A percentile compares a stretch with the other conserved stretches of the same genome.
Evolutionary conservation across 1,140 invertebrate genomes (phyloP).

Genomic region (Micrasema minimum): DNA sequence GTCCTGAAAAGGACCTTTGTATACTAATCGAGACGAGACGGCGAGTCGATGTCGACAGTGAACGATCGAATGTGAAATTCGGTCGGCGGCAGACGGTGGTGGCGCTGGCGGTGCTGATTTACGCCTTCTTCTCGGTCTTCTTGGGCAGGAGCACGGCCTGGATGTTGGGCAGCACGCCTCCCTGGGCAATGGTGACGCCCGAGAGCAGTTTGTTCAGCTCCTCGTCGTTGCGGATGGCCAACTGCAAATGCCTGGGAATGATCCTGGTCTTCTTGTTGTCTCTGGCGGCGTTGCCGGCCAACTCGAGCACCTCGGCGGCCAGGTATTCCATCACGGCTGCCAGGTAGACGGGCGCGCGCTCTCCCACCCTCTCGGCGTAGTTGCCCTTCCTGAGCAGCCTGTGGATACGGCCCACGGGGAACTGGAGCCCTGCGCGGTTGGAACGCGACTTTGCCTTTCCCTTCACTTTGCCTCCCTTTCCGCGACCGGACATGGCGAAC

Average conservation of each 20-base stretch:
- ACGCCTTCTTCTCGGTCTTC: conserved; percentile 60
- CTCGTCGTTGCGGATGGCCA: conserved; percentile 80
- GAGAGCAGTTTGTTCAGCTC: conserved; percentile 77
- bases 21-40: background rate
- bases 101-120: conserved; percentile 29
- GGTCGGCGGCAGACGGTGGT: background rate
- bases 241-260: conserved; percentile 75
- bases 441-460: conserved; percentile 19
- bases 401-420: conserved; percentile 78
- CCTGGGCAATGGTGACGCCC: conserved; percentile 78
- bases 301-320: conserved; percentile 78
- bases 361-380: conserved; percentile 77
- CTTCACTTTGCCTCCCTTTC: conserved; percentile 8
- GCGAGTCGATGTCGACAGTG: background rate
- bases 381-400: conserved; percentile 77
- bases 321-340: conserved; percentile 70
- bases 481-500: conserved; percentile 56
- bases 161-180: conserved; percentile 84
- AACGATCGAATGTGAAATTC: background rate
- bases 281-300: conserved; percentile 68
- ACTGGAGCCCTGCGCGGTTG: conserved; percentile 65
- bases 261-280: conserved; percentile 66
- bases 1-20: conserved; percentile 21
- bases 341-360: conserved; percentile 76
- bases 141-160: conserved; percentile 71